phyloP scores from a whole-genome alignment of 1,140 invertebrate genomes.

The Monomorium pharaonis region DNA sequence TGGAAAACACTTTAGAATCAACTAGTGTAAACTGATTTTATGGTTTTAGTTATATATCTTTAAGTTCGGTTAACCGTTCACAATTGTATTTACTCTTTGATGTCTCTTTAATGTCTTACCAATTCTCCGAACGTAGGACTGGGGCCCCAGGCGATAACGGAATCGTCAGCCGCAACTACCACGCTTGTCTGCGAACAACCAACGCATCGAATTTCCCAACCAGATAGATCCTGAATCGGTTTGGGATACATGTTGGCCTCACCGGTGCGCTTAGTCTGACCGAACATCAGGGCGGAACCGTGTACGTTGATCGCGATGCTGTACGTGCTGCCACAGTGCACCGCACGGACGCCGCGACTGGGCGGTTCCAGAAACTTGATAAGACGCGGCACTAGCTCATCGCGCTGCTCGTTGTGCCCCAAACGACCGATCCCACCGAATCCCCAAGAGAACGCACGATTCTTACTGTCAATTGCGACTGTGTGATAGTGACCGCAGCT shows the following conservation, averaged over 20 bases:
- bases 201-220: constrained; percentile 95
- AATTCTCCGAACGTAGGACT: constrained; percentile 97
- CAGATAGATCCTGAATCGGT: constrained; percentile 95
- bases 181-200: constrained; percentile 93
- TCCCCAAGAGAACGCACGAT: constrained; percentile 96
- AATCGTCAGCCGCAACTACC: constrained; percentile 95
- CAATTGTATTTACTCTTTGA: too few relatives aligned
- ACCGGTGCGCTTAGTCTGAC: constrained; percentile 95
- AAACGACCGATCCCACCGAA: constrained; percentile 97
- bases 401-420: constrained; percentile 96
- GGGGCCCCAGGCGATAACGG: constrained; percentile 95
- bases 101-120: constrained; percentile 84
- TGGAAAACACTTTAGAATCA: not conserved
- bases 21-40: not conserved
- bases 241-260: constrained; percentile 99
- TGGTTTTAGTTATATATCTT: too few relatives aligned
- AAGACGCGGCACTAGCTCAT: constrained; percentile 95
- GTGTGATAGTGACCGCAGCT: constrained; percentile 96
- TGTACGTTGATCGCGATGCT: constrained; percentile 93
- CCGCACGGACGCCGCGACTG: constrained; percentile 91
- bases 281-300: constrained; percentile 93
- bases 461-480: constrained; percentile 94
- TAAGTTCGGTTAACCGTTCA: too few relatives aligned
- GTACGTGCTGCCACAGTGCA: constrained; percentile 94
- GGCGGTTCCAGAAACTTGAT: constrained; percentile 95